Evolutionary conservation across 2,113 vertebrate species (phyloP).

Genomic region (Trichechus manatus): DNA sequence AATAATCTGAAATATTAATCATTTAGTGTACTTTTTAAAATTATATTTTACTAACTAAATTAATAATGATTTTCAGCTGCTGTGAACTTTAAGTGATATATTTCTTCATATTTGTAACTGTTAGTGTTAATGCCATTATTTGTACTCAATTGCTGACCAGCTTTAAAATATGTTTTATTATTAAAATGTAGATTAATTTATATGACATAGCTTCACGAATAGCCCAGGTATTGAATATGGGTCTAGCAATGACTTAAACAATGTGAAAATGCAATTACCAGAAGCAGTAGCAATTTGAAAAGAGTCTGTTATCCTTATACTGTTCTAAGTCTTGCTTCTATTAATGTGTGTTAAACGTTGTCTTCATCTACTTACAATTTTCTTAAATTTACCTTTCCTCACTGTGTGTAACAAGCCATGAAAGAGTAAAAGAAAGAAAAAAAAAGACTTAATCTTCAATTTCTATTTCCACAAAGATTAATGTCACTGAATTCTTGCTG

Average conservation of each 20-base stretch:
- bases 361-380: not conserved
- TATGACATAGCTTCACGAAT: not conserved
- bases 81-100: not conserved
- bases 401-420: not conserved
- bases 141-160: not conserved
- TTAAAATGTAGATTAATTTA: slow-evolving; percentile 18
- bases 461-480: not conserved
- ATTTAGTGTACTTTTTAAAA: not conserved
- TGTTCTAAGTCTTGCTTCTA: not conserved
- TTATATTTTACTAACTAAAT: not conserved
- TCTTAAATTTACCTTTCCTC: not conserved
- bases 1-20: not conserved
- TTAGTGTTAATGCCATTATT: not conserved
- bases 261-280: not conserved
- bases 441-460: not conserved
- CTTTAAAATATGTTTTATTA: not conserved
- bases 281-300: not conserved
- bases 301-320: not conserved
- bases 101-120: not conserved
- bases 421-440: not conserved
- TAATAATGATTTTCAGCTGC: not conserved
- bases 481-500: not conserved
- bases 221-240: not conserved
- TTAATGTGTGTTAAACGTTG: not conserved
- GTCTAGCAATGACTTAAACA: not conserved